A percentile compares a stretch with the other conserved stretches of the same genome.
Conservation (phyloP, 2,113 vertebrate species). For the Vimba vimba region DNA sequence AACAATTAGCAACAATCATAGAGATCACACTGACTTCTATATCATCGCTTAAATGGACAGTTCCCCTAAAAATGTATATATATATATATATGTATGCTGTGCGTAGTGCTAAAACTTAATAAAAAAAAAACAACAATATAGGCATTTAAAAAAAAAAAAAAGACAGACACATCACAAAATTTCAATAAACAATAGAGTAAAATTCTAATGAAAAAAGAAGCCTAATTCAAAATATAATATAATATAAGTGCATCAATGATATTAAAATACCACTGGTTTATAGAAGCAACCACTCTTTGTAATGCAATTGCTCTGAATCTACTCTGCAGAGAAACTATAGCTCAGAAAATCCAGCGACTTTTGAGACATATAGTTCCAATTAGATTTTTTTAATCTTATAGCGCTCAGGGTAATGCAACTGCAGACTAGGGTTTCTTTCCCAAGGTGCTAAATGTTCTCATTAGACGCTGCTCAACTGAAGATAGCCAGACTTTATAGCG, state of each 20-base stretch:
- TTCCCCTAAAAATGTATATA: too few relatives aligned
- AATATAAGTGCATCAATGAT: not conserved
- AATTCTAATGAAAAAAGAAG: too few relatives aligned
- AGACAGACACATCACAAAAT: too few relatives aligned
- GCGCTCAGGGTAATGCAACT: constrained; percentile 42
- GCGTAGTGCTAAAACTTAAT: too few relatives aligned
- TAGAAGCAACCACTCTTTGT: not conserved
- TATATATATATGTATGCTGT: too few relatives aligned
- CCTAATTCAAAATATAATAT: not conserved
- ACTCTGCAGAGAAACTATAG: constrained; percentile 11
- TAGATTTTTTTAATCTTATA: constrained; percentile 56
- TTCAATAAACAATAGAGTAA: too few relatives aligned
- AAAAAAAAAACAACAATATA: too few relatives aligned
- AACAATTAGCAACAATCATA: too few relatives aligned
- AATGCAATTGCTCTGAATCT: not conserved
- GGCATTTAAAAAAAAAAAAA: too few relatives aligned
- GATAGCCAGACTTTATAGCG: constrained; percentile 44
- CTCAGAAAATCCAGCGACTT: constrained; percentile 39
- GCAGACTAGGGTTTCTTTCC: constrained; percentile 48
- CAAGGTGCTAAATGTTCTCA: constrained; percentile 46
- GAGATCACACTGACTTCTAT: too few relatives aligned
- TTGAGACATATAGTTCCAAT: constrained; percentile 48
- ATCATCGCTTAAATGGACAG: too few relatives aligned
- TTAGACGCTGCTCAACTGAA: constrained; percentile 49
- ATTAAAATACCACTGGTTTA: not conserved